A percentile compares a stretch with the other conserved stretches of the same genome.
Evolutionary conservation across 2,113 vertebrate genomes (phyloP).

Genomic region (Alethe castanea): DNA sequence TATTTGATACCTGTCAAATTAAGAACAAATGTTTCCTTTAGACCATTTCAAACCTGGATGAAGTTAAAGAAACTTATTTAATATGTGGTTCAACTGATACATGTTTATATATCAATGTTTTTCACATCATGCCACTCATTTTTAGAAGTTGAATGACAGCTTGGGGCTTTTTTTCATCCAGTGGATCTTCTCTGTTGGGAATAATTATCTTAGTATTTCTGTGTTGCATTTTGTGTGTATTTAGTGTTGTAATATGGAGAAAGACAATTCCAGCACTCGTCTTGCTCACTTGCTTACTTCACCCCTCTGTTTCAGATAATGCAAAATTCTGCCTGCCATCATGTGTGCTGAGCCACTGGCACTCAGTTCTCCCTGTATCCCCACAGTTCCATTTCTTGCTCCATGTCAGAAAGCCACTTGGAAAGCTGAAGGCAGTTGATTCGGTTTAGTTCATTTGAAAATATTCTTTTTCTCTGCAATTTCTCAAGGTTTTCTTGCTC

Average conservation of each 20-base stretch:
- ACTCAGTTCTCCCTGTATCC: neutral
- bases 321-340: neutral
- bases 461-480: neutral
- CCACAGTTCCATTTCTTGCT: neutral
- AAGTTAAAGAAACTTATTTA: neutral
- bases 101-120: neutral
- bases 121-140: neutral
- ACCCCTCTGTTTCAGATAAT: neutral
- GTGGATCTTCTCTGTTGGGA: neutral
- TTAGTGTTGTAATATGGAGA: neutral
- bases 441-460: neutral
- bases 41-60: neutral
- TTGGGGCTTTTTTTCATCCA: neutral
- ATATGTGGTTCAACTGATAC: neutral
- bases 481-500: neutral
- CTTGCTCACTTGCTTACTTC: neutral
- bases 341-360: neutral
- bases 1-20: neutral
- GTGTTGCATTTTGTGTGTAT: neutral
- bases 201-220: neutral
- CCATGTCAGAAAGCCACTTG: neutral
- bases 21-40: neutral
- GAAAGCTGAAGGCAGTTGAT: neutral
- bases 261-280: neutral
- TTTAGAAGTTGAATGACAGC: neutral